Evolutionary conservation across 2,113 vertebrate species (phyloP).

Genomic region (Catharus bicknelli): DNA sequence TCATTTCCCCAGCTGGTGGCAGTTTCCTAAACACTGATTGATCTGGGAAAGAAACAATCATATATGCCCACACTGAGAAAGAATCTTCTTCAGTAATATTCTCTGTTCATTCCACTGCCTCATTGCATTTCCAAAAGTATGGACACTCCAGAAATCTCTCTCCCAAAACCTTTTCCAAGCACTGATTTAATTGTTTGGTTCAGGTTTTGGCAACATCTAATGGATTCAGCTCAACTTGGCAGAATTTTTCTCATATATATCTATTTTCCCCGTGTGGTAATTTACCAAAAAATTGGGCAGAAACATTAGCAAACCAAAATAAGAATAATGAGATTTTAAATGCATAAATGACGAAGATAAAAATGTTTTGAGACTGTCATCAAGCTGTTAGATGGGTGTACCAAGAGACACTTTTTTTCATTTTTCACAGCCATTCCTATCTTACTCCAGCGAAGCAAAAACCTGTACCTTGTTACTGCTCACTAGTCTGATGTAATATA

Average conservation of each 20-base stretch:
- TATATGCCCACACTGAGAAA: background rate
- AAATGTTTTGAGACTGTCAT: background rate
- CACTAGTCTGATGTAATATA: background rate
- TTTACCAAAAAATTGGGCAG: background rate
- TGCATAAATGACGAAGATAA: background rate
- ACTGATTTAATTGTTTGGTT: background rate
- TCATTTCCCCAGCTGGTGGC: background rate
- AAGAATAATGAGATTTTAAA: background rate
- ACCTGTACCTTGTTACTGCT: background rate
- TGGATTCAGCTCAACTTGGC: background rate
- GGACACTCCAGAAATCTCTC: background rate
- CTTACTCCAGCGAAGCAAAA: background rate
- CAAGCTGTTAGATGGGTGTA: background rate
- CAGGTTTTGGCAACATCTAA: background rate
- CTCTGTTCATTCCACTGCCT: background rate
- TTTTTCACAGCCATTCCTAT: background rate
- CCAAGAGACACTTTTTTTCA: background rate
- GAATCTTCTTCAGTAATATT: background rate
- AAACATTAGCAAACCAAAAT: background rate
- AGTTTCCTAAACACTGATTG: background rate
- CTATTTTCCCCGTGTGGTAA: background rate
- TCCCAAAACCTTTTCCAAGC: background rate
- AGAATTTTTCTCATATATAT: background rate
- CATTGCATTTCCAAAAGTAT: background rate
- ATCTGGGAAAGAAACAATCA: background rate